phyloP scores from a whole-genome alignment of 2,797 vertebrate genomes.

The Avahi laniger region DNA sequence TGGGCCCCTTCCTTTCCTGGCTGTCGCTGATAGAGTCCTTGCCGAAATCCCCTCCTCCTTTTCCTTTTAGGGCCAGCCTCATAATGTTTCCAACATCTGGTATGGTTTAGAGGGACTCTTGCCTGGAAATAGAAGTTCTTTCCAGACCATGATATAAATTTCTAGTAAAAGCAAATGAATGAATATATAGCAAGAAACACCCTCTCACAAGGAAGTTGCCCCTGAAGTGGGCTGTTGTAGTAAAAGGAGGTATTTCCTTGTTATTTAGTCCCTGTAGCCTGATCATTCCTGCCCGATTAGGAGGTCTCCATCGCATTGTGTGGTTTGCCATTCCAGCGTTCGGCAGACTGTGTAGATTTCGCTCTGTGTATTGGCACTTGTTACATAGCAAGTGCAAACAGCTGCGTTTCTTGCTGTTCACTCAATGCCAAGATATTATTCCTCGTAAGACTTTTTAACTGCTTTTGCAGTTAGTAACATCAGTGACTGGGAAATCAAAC shows the following conservation, averaged over 20 bases:
- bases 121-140: constrained; percentile 51
- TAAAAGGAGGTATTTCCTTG: neutral
- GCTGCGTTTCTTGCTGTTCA: constrained; percentile 55
- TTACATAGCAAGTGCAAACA: constrained; percentile 56
- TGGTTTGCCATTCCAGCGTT: too few relatives aligned
- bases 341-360: neutral
- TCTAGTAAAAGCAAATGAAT: constrained; percentile 51
- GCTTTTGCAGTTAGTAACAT: constrained; percentile 70
- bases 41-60: neutral
- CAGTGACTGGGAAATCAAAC: constrained; percentile 64
- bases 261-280: neutral
- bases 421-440: constrained; percentile 56
- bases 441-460: constrained; percentile 55
- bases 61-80: neutral
- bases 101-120: constrained; percentile 49
- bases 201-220: constrained; percentile 39
- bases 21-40: neutral
- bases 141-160: constrained; percentile 49
- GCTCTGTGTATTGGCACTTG: constrained; percentile 38
- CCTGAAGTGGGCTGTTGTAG: neutral
- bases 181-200: constrained; percentile 17
- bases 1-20: neutral
- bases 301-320: fast-evolving
- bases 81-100: constrained; percentile 60
- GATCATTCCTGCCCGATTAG: neutral